These are phyloP conservation scores for Corythoichthys haematopterus DNA, from an alignment of 2,113 vertebrate genomes.

Conservation along the genomic window DNA sequence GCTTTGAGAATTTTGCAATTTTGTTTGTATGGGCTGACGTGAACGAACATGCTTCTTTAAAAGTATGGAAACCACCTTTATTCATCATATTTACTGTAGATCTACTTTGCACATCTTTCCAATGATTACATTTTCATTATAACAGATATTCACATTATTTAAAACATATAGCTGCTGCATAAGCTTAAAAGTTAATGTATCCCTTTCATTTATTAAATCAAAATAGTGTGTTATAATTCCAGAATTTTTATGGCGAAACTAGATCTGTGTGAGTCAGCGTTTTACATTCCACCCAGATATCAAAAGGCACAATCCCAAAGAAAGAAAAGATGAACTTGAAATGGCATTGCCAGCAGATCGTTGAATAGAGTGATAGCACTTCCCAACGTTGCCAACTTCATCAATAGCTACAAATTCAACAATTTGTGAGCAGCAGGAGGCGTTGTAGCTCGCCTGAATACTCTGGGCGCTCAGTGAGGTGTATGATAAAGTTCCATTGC, in stretches of 20 bases:
- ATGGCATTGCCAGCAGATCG: constrained; percentile 26
- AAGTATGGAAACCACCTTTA: too few species aligned
- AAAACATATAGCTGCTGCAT: too few species aligned
- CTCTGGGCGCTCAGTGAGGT: not conserved
- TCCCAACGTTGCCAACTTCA: constrained; percentile 67
- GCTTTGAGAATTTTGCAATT: too few species aligned
- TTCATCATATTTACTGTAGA: too few species aligned
- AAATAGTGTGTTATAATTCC: not conserved
- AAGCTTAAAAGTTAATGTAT: too few species aligned
- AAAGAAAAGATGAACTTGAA: constrained; percentile 32
- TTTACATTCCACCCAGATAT: constrained; percentile 10
- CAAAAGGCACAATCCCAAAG: constrained; percentile 55
- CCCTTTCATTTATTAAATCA: too few species aligned
- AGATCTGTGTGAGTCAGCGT: not conserved
- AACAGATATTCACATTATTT: too few species aligned
- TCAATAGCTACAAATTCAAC: constrained; percentile 60
- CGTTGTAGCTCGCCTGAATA: constrained; percentile 42
- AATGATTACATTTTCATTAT: too few species aligned
- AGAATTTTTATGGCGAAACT: not conserved
- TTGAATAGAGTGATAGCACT: constrained; percentile 53
- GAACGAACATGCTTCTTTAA: too few species aligned
- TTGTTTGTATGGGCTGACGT: too few species aligned
- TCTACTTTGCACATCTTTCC: too few species aligned
- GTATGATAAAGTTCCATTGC: constrained; percentile 41
- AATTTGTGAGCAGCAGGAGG: constrained; percentile 67